Conservation (phyloP, 1,140 invertebrate genomes). For the Solenopsis invicta region DNA sequence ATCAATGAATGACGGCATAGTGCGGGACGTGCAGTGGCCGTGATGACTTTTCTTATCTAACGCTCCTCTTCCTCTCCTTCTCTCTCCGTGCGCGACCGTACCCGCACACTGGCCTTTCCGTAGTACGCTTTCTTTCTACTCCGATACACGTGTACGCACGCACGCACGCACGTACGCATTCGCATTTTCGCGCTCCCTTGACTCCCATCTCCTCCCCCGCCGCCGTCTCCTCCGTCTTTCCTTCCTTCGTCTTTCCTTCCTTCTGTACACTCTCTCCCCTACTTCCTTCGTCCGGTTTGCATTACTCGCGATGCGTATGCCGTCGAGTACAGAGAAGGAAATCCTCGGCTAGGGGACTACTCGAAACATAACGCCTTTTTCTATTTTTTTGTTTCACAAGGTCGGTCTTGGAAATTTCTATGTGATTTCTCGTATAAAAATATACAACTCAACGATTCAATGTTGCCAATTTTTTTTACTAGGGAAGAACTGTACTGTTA, state of each 20-base stretch:
- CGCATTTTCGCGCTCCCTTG: slow-evolving; percentile 36
- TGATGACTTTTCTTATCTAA: slow-evolving; percentile 83
- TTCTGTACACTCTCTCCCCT: slow-evolving; percentile 54
- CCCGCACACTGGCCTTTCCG: not conserved
- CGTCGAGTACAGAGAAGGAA: slow-evolving; percentile 59
- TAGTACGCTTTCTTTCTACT: not conserved
- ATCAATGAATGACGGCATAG: slow-evolving; percentile 83
- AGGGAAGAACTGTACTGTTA: not conserved
- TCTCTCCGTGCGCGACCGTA: not conserved
- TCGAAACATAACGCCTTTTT: not conserved
- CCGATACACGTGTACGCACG: not conserved
- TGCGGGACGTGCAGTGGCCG: slow-evolving; percentile 80
- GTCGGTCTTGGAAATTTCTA: not conserved
- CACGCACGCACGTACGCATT: slow-evolving; percentile 10
- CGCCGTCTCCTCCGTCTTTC: slow-evolving; percentile 32
- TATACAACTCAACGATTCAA: not conserved
- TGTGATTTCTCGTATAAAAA: not conserved
- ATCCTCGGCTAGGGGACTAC: not conserved
- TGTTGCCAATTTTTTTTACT: not conserved
- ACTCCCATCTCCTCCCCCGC: slow-evolving; percentile 6
- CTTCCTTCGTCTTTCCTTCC: slow-evolving; percentile 13
- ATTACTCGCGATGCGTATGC: slow-evolving; percentile 79
- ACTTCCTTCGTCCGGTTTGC: slow-evolving; percentile 72
- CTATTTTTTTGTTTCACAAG: not conserved
- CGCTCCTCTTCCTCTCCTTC: slow-evolving; percentile 26